Evolutionary conservation across 2,113 vertebrate genomes (phyloP), one percentile per base, ranked within the genome.

Genomic region (Eptatretus burgeri): DNA sequence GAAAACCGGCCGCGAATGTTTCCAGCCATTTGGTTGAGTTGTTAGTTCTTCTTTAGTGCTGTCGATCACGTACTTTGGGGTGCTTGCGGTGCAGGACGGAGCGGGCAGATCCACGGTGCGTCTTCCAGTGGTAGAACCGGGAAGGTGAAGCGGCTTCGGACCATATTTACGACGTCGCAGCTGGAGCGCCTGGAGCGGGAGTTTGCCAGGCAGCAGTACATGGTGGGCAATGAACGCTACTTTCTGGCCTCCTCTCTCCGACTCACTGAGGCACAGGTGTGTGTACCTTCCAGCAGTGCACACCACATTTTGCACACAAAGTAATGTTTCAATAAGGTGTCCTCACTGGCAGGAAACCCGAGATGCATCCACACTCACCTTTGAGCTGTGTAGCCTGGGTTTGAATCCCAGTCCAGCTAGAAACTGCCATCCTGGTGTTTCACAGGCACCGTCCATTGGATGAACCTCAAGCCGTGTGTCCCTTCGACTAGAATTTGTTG

Each of bases 151-250:
- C 73, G 79, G 20, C 68, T 75, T 18, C 74, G 77, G 63, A 80
- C 77, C 0, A 73, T 78, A 14, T 81, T 81, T 68, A 80, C 74
- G 20, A 68, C 76, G 3, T 74, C 78, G 68, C 79, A 81, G 75
- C 72, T 81, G 70, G 74, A 76, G 60, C 51, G 77, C 51, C 50
- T 81, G 72, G 79, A 81, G 71, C 72, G 73, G 51, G 73, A 73
- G 41, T 81, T 81, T 69, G 72, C 75, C 62, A 74, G 78, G 67
- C 78, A 79, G 71, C 78, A 78, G 63, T 79, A 78, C 68, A 74
- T 81, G 71, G 78, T 81, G 70, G 79, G 79, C 65, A 76, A 74
- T 0, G 75, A 78, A 63, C 68, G 78, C 49, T 73, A 77, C 17
- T 75, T 77, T 65, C 69, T 81, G 71, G 79, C 79, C 9, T 68